phyloP scores from a whole-genome alignment of 2,113 vertebrate species.

The Egretta garzetta region DNA sequence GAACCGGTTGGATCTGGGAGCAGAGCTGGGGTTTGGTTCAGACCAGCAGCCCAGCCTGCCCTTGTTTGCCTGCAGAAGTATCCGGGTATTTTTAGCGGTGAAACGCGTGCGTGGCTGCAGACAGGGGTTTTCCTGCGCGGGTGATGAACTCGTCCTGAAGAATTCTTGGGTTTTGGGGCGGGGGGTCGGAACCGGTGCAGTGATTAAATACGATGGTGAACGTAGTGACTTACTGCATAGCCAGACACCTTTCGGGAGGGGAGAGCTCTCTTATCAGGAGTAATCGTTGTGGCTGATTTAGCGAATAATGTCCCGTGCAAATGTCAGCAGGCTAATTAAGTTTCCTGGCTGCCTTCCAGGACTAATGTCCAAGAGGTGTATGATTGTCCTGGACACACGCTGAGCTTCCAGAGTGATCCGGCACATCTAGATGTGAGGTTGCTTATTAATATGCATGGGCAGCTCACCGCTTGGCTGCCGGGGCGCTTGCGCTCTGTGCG shows the following conservation, averaged over 20 bases:
- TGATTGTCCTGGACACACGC: background rate
- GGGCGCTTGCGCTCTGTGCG: background rate
- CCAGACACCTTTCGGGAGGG: background rate
- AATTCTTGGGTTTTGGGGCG: background rate
- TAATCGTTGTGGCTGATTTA: background rate
- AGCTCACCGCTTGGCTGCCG: background rate
- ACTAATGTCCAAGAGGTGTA: background rate
- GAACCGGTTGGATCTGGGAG: background rate
- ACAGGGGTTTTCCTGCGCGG: background rate
- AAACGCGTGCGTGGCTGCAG: background rate
- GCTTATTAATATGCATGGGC: background rate
- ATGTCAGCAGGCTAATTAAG: slow-evolving; percentile 26
- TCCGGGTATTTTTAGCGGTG: background rate
- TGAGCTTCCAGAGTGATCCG: background rate
- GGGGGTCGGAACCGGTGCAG: background rate
- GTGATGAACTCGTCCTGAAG: background rate
- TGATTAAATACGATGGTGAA: background rate
- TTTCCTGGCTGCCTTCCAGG: slow-evolving; percentile 38
- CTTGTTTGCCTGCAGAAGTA: background rate
- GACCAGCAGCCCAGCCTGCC: background rate
- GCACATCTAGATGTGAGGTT: background rate
- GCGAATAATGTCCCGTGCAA: slow-evolving; percentile 11
- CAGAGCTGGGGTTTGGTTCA: background rate
- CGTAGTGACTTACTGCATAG: background rate
- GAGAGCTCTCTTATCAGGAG: background rate